Evolutionary conservation across 2,797 vertebrate genomes (phyloP), one percentile per base, ranked within the genome.

Genomic region (Morus bassanus): DNA sequence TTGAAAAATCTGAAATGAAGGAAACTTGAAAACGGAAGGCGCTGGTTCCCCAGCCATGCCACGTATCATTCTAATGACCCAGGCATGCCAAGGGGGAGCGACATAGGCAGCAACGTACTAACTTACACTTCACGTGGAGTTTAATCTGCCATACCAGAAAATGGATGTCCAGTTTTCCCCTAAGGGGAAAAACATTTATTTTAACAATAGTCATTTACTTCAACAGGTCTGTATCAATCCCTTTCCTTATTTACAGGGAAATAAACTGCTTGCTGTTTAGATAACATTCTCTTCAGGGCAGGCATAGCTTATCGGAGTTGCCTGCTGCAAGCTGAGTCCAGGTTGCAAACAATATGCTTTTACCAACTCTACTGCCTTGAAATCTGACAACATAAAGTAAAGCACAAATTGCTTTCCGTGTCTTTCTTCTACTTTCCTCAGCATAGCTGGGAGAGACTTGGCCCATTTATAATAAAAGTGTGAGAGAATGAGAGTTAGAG

Each of bases 281-380:
- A 94, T 96, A 97, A 96, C 96, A 96, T 97, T 95, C 95, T 97
- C 94, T 79, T 88, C 68, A 39, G 85, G 54, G 91, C 91, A 85
- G 81, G 86, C 11, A 0, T 5, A 85, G 86, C 96, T 96, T 96
- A 96, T 97, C 73, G 5, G 79, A 78, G 95, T 84, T 72, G 96
- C 94, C 95, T 89, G 93, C 92, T 96, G 94, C 1, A 0, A 77
- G 85, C 64, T 0, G 14, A 31, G 86, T 57, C 43, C 87, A 59
- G 82, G 37, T 45, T 57, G 60, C 82, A 89, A 95, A 95, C 92
- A 96, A 93, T 93, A 17, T 0, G 3, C 60, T 77, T 87, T 33
- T 67, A 61, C 91, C 76, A 89, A 33, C 61, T 56, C 33, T 25
- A 41, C 43, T 39, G 91, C 75, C 94, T 65, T 78, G 43, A 65